Conservation (phyloP, 2,888 invertebrate genomes). For the Lasius fuliginosus region DNA sequence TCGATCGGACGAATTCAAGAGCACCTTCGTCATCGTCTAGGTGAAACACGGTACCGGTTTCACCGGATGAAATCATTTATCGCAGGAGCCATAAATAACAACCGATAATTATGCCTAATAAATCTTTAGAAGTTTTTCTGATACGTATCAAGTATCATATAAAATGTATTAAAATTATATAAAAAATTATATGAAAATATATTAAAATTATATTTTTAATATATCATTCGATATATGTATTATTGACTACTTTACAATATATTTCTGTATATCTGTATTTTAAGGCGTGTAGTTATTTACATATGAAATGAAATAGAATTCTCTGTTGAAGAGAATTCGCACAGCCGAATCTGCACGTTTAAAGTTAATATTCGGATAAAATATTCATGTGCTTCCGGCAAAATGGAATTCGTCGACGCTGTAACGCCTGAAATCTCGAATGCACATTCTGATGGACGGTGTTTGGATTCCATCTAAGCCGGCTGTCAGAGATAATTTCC, state of each 20-base stretch:
- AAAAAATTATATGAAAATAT: no score
- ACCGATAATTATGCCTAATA: neutral
- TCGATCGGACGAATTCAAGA: conserved; percentile 56
- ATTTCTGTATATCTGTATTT: neutral
- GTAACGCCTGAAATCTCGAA: conserved; percentile 40
- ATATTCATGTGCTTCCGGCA: neutral
- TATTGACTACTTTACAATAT: neutral
- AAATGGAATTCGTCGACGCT: conserved; percentile 24
- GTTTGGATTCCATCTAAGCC: conserved; percentile 50
- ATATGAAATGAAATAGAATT: conserved; percentile 23
- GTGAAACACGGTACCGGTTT: conserved; percentile 17
- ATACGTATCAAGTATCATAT: neutral
- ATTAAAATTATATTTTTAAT: neutral
- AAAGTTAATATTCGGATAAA: neutral
- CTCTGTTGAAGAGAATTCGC: neutral
- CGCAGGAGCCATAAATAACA: neutral
- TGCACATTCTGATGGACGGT: conserved; percentile 28
- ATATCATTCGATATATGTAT: neutral
- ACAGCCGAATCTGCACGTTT: neutral
- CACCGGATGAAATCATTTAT: conserved; percentile 24
- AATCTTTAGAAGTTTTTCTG: neutral
- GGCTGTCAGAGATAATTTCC: conserved; percentile 52
- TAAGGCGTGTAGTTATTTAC: neutral
- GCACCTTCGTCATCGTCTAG: neutral
- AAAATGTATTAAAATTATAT: neutral